Conservation (phyloP, 2,797 vertebrate species). For the Pipistrellus nathusii region DNA sequence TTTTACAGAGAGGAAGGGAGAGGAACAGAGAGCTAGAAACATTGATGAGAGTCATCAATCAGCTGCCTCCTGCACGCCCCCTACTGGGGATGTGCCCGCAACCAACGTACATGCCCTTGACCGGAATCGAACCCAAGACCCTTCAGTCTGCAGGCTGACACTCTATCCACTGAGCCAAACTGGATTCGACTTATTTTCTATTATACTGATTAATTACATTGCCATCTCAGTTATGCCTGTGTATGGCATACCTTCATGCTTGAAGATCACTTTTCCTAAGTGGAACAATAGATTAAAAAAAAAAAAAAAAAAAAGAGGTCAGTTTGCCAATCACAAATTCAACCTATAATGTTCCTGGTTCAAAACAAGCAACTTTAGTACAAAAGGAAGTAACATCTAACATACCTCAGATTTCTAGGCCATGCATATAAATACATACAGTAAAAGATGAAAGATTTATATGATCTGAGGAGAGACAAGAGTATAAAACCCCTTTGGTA, state of each 20-base stretch:
- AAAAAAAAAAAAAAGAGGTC: neutral
- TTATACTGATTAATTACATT: slow-evolving; percentile 47
- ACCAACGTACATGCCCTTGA: no score
- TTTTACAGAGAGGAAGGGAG: no score
- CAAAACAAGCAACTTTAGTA: slow-evolving; percentile 46
- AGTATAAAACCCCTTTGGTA: neutral
- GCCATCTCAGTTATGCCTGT: neutral
- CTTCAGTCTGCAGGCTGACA: no score
- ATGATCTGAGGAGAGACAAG: neutral
- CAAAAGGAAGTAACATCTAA: slow-evolving; percentile 9
- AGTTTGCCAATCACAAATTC: slow-evolving; percentile 43
- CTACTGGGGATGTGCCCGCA: no score
- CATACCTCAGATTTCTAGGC: slow-evolving; percentile 15
- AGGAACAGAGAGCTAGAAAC: no score
- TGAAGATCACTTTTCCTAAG: slow-evolving; percentile 49
- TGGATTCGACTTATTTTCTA: neutral
- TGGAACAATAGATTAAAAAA: neutral
- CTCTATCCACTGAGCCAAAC: no score
- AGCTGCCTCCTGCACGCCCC: no score
- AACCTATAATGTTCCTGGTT: slow-evolving; percentile 13
- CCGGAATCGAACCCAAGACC: no score
- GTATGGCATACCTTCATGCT: neutral
- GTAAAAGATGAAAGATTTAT: neutral
- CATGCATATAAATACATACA: neutral
- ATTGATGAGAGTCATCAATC: no score